Percentiles rank a stretch among this genome's conserved stretches.
These are phyloP conservation scores for Andrena hattorfiana DNA, from an alignment of 2,888 invertebrate species.

Conservation along the genomic window DNA sequence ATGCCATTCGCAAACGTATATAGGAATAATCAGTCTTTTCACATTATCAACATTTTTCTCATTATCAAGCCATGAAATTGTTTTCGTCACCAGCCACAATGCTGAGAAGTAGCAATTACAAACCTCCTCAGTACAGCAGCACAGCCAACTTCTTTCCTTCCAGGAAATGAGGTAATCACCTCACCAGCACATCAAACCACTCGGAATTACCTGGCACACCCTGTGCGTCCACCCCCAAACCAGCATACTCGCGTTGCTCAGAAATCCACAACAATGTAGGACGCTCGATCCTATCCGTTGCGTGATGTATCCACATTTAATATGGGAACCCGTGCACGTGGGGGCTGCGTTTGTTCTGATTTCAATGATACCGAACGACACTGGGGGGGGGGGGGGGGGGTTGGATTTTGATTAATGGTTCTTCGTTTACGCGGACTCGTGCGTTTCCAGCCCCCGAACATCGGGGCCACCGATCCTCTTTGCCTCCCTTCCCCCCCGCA, in stretches of 20 bases:
- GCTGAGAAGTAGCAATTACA: no score
- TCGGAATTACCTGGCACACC: conserved; percentile 17
- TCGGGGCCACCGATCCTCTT: conserved; percentile 2
- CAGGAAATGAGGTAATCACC: conserved; percentile 23
- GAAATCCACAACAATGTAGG: conserved; percentile 42
- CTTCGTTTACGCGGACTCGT: conserved; percentile 66
- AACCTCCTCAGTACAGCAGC: not conserved
- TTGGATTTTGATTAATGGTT: conserved; percentile 73
- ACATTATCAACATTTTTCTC: not conserved
- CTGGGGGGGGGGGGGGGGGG: conserved; percentile 23
- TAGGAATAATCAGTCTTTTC: not conserved
- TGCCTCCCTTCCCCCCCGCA: not conserved
- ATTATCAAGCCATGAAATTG: not conserved
- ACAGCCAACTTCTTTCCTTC: no score
- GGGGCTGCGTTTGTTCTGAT: conserved; percentile 71
- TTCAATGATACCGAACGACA: conserved; percentile 73
- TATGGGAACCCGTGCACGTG: conserved; percentile 71
- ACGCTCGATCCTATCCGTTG: conserved; percentile 59
- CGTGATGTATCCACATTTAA: conserved; percentile 74
- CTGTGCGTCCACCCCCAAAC: not conserved
- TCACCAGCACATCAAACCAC: conserved; percentile 6
- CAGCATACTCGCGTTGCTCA: conserved; percentile 7
- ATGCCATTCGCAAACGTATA: not conserved
- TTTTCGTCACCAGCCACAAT: no score
- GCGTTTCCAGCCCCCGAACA: conserved; percentile 57